Evolutionary conservation across 2,113 vertebrate species (phyloP).

Genomic region (Nibea coibor): DNA sequence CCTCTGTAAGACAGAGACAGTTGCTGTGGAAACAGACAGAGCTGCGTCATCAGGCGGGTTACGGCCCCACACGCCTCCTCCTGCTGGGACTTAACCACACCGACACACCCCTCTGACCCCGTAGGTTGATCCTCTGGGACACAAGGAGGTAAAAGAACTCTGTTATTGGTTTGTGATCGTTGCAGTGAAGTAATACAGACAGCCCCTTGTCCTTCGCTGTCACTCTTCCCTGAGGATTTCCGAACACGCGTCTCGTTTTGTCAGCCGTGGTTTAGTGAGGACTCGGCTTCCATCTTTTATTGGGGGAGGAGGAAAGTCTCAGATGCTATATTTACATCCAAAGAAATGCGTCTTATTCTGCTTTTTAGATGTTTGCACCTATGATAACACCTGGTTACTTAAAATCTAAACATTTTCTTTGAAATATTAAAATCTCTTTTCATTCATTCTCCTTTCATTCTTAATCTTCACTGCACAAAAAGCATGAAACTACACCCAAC

Average conservation of each 20-base stretch:
- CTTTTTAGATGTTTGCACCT: not conserved
- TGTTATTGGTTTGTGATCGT: slow-evolving; percentile 61
- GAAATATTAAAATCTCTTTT: too few species aligned
- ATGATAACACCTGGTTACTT: not conserved
- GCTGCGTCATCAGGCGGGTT: slow-evolving; percentile 34
- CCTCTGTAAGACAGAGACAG: not conserved
- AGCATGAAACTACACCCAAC: not conserved
- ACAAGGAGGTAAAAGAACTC: slow-evolving; percentile 58
- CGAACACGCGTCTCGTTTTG: slow-evolving; percentile 15
- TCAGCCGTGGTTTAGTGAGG: slow-evolving; percentile 4
- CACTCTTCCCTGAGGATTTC: slow-evolving; percentile 42
- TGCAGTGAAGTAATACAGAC: slow-evolving; percentile 26
- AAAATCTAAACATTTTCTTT: not conserved
- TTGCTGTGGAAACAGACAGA: slow-evolving; percentile 37
- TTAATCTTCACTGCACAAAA: not conserved
- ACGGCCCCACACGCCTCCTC: slow-evolving; percentile 39
- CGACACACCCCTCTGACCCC: slow-evolving; percentile 47
- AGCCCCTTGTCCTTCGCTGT: slow-evolving; percentile 5
- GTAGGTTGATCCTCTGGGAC: slow-evolving; percentile 45
- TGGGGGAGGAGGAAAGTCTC: not conserved
- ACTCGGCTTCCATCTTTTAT: slow-evolving; percentile 7
- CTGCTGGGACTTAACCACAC: slow-evolving; percentile 28
- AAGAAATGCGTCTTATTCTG: not conserved
- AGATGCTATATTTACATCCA: not conserved
- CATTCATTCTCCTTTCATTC: too few species aligned